Conservation (phyloP, 2,113 vertebrate genomes). For the Tor tambroides region DNA sequence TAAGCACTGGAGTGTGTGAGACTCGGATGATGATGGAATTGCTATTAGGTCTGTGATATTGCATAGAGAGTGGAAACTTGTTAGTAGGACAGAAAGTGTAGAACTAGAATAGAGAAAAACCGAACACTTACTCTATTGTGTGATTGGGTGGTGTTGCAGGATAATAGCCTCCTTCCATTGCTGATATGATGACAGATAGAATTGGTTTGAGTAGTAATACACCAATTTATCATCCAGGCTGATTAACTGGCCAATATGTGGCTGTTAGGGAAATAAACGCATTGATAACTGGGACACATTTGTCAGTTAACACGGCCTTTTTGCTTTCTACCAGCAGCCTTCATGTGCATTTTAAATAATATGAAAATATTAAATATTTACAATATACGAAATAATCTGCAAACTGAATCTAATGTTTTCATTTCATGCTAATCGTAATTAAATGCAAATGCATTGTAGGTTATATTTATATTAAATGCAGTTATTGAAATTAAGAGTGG, state of each 20-base stretch:
- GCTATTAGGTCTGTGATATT: conserved; percentile 11
- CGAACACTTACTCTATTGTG: background rate
- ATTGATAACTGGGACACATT: no score
- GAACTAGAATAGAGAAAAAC: background rate
- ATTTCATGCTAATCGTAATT: no score
- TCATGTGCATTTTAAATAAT: background rate
- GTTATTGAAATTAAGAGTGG: no score
- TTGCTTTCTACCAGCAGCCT: background rate
- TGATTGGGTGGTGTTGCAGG: background rate
- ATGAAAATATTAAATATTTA: no score
- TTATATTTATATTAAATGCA: no score
- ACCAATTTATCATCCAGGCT: background rate
- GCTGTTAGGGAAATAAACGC: background rate
- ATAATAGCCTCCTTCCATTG: background rate
- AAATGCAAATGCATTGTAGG: no score
- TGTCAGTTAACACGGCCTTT: no score
- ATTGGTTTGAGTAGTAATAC: background rate
- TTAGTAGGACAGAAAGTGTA: background rate
- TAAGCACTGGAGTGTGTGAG: conserved; percentile 21
- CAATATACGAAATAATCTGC: no score
- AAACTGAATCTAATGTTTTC: no score
- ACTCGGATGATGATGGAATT: conserved; percentile 19
- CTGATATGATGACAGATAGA: background rate
- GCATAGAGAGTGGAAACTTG: background rate
- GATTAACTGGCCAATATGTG: background rate